Evolutionary conservation across 2,797 vertebrate species (phyloP).

Genomic region (Dromococcyx pavoninus): DNA sequence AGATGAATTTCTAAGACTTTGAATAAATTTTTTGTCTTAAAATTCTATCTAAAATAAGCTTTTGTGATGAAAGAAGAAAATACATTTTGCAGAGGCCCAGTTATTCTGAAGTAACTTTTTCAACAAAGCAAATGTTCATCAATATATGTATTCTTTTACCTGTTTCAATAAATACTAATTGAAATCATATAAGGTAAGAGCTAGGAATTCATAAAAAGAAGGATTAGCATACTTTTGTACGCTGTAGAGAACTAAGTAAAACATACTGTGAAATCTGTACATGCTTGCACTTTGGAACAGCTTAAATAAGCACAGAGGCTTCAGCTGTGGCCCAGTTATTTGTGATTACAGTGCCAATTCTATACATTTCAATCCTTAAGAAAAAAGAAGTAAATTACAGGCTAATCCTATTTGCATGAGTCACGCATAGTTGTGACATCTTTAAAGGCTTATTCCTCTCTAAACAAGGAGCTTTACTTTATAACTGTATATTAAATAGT

Average conservation of each 20-base stretch:
- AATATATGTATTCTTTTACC: background rate
- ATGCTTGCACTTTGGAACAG: background rate
- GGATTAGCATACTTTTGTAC: background rate
- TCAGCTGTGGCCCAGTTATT: background rate
- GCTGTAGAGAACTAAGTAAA: background rate
- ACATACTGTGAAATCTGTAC: background rate
- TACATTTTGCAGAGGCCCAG: background rate
- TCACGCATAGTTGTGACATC: background rate
- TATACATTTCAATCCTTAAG: background rate
- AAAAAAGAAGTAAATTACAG: background rate
- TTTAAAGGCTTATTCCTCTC: background rate
- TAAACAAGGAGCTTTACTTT: background rate
- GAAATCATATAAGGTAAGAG: background rate
- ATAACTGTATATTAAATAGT: background rate
- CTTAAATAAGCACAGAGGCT: background rate
- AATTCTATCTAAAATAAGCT: background rate
- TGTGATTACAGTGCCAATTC: background rate
- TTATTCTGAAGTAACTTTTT: background rate
- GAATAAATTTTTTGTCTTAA: background rate
- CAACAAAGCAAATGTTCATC: background rate
- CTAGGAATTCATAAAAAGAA: background rate
- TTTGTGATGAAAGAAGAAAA: background rate
- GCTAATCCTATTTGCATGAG: background rate
- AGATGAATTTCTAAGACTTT: background rate
- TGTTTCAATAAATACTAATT: background rate